Evolutionary conservation across 2,888 invertebrate genomes (phyloP).

Genomic region (Nymphalis urticae): DNA sequence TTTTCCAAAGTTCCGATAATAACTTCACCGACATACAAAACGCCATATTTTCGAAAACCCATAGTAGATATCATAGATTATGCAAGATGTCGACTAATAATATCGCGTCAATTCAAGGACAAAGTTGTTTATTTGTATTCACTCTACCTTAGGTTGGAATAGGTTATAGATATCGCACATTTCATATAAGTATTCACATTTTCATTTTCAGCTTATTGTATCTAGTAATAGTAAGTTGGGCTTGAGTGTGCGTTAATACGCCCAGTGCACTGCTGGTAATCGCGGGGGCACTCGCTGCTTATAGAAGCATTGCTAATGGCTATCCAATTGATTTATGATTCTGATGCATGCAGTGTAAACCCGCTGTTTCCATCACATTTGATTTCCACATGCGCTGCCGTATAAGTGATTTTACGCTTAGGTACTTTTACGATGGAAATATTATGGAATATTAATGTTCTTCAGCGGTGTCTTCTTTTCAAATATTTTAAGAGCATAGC

Average conservation of each 20-base stretch:
- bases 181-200: too few relatives aligned
- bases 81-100: too few relatives aligned
- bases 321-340: slow-evolving; percentile 65
- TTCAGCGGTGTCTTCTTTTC: slow-evolving; percentile 8
- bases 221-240: not conserved
- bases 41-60: too few relatives aligned
- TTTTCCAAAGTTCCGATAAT: too few relatives aligned
- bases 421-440: slow-evolving; percentile 29
- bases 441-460: slow-evolving; percentile 31
- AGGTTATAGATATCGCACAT: too few relatives aligned
- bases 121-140: too few relatives aligned
- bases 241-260: slow-evolving; percentile 19
- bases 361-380: slow-evolving; percentile 42
- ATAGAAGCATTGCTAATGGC: slow-evolving; percentile 43
- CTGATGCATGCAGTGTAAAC: slow-evolving; percentile 49
- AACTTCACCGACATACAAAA: too few relatives aligned
- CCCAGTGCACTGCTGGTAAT: slow-evolving; percentile 15
- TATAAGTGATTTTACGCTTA: slow-evolving; percentile 39
- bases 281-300: slow-evolving; percentile 36
- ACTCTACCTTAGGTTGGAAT: too few relatives aligned
- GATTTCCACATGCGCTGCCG: slow-evolving; percentile 39
- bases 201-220: too few relatives aligned
- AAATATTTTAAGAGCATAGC: not conserved
- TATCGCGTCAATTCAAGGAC: too few relatives aligned
- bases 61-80: too few relatives aligned